These are phyloP conservation scores for Ptychobarbus kaznakovi DNA, from an alignment of 2,797 vertebrate genomes.

Conservation along the genomic window DNA sequence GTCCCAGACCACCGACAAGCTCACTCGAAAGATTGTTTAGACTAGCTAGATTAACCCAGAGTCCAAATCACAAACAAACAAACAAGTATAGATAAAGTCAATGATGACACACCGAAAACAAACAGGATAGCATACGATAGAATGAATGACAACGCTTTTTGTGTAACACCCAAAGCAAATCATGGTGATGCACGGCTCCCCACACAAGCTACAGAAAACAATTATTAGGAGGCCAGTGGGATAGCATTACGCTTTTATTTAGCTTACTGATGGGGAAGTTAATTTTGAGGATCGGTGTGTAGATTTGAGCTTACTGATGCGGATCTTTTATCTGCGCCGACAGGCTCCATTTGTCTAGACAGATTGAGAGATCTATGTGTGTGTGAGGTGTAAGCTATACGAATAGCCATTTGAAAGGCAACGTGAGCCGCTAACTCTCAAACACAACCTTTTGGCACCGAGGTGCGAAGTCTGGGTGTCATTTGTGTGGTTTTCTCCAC, in stretches of 20 bases:
- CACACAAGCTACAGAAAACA: too few species aligned
- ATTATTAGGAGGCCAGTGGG: too few species aligned
- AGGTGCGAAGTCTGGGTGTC: slow-evolving; percentile 68
- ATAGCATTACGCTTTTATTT: slow-evolving; percentile 65
- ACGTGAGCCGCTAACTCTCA: slow-evolving; percentile 71
- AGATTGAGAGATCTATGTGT: slow-evolving; percentile 27
- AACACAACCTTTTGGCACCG: slow-evolving; percentile 74
- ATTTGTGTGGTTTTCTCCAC: slow-evolving; percentile 57
- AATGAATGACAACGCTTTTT: too few species aligned
- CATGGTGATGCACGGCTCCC: too few species aligned
- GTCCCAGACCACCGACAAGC: slow-evolving; percentile 52
- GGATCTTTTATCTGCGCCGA: slow-evolving; percentile 58
- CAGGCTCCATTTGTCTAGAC: slow-evolving; percentile 60
- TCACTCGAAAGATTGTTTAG: slow-evolving; percentile 65
- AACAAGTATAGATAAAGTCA: slow-evolving; percentile 69
- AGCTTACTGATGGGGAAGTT: slow-evolving; percentile 62
- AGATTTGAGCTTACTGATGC: slow-evolving; percentile 60
- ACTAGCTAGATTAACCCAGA: slow-evolving; percentile 71
- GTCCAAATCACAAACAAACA: slow-evolving; percentile 67
- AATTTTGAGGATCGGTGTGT: slow-evolving; percentile 60
- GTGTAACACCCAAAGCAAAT: too few species aligned
- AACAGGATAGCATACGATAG: too few species aligned
- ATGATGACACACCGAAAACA: slow-evolving; percentile 64
- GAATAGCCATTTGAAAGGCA: slow-evolving; percentile 61
- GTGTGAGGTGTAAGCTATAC: slow-evolving; percentile 43